phyloP scores from a whole-genome alignment of 2,797 vertebrate species.

The Poecilia gillii region DNA sequence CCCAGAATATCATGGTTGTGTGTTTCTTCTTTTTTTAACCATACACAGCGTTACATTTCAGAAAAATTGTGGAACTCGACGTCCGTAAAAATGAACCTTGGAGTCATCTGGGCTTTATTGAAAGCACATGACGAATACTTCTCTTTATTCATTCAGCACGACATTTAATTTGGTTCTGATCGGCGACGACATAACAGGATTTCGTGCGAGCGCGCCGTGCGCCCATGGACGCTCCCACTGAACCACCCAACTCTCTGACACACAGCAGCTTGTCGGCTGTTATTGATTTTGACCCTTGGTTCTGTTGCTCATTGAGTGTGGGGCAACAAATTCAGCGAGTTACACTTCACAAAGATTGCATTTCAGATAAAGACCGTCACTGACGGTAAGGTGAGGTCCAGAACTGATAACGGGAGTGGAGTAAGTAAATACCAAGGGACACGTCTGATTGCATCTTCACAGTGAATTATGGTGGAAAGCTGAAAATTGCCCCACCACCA shows the following conservation, averaged over 20 bases:
- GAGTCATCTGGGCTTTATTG: background rate
- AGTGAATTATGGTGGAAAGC: conserved; percentile 60
- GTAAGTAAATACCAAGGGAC: conserved; percentile 64
- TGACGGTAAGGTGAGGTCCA: conserved; percentile 28
- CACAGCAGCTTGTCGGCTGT: conserved; percentile 58
- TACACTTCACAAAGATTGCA: conserved; percentile 71
- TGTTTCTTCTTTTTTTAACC: background rate
- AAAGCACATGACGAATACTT: background rate
- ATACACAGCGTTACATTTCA: background rate
- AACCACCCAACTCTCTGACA: conserved; percentile 43
- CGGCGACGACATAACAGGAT: conserved; percentile 26
- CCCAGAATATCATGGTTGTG: background rate
- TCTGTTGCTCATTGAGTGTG: conserved; percentile 68
- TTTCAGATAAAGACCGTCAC: conserved; percentile 75
- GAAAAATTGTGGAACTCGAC: background rate
- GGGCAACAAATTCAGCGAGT: conserved; percentile 64
- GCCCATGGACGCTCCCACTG: conserved; percentile 6
- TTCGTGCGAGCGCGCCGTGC: background rate
- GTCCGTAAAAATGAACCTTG: background rate
- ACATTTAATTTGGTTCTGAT: conserved; percentile 21
- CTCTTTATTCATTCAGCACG: background rate
- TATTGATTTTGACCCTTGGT: conserved; percentile 73
- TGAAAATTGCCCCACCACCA: conserved; percentile 18
- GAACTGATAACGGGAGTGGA: conserved; percentile 51
- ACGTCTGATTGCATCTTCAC: conserved; percentile 60